These are phyloP conservation scores for Conus ventricosus DNA, from an alignment of 1,140 invertebrate species.

Conservation along the genomic window DNA sequence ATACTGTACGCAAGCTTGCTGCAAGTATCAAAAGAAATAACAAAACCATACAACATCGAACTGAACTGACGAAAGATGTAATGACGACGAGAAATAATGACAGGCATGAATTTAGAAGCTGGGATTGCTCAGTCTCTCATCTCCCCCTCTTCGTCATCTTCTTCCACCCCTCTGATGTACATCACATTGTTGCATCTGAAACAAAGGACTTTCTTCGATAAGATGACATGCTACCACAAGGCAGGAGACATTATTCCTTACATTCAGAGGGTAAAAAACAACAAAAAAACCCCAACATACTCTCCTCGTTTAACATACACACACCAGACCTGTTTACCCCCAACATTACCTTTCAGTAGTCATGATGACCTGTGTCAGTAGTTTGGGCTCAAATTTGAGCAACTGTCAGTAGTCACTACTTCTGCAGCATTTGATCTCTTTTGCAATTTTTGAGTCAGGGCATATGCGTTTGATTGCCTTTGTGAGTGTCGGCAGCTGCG, in stretches of 20 bases:
- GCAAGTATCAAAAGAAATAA: background rate
- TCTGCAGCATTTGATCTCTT: too few relatives aligned
- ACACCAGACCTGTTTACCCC: too few relatives aligned
- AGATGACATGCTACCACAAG: background rate
- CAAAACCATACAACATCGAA: background rate
- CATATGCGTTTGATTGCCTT: too few relatives aligned
- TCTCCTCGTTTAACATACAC: too few relatives aligned
- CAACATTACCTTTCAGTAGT: too few relatives aligned
- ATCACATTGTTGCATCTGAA: slow-evolving; percentile 96
- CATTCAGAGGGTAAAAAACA: background rate
- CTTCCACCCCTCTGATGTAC: slow-evolving; percentile 96
- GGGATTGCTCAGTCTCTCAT: slow-evolving; percentile 88
- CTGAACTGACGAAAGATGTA: background rate
- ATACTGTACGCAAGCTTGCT: too few relatives aligned
- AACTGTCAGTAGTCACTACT: too few relatives aligned
- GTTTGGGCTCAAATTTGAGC: too few relatives aligned
- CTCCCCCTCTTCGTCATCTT: slow-evolving; percentile 98
- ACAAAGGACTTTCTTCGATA: slow-evolving; percentile 21
- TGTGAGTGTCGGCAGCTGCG: too few relatives aligned
- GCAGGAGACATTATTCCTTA: background rate
- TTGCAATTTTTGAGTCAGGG: too few relatives aligned
- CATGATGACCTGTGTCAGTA: too few relatives aligned
- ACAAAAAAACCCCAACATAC: too few relatives aligned
- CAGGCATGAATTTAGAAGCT: background rate
- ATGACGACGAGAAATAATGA: background rate